Conservation (phyloP, 53 echinoderm and acorn worm genomes). For the Holothuria scabra region DNA sequence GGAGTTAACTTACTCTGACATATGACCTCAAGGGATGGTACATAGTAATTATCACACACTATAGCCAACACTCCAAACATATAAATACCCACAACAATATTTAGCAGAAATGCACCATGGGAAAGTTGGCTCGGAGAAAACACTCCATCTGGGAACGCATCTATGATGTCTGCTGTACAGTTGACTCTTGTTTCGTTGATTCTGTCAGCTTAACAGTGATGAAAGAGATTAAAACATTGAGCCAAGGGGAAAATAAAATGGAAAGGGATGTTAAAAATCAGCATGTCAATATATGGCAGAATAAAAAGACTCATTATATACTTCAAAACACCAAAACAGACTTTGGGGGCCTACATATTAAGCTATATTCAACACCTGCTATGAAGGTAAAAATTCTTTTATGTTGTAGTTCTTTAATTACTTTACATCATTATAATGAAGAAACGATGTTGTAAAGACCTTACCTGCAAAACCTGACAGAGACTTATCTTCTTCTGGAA, state of each 20-base stretch:
- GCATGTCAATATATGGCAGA: too few relatives aligned
- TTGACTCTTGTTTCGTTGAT: background rate
- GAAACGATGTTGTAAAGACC: background rate
- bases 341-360: too few relatives aligned
- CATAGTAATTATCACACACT: slow-evolving; percentile 49
- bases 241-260: too few relatives aligned
- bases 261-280: too few relatives aligned
- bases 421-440: too few relatives aligned
- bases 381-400: too few relatives aligned
- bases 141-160: slow-evolving; percentile 26
- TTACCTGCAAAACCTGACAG: background rate
- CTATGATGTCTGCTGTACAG: slow-evolving; percentile 18
- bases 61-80: slow-evolving; percentile 39
- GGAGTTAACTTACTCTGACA: slow-evolving; percentile 37
- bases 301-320: too few relatives aligned
- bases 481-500: background rate
- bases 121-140: slow-evolving; percentile 10
- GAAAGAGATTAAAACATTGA: too few relatives aligned
- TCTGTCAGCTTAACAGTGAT: too few relatives aligned
- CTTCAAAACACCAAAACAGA: too few relatives aligned
- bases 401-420: too few relatives aligned
- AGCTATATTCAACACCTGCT: too few relatives aligned
- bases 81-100: slow-evolving; percentile 33
- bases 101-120: slow-evolving; percentile 42
- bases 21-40: slow-evolving; percentile 43